These are phyloP conservation scores for Venusia cambrica DNA, from an alignment of 2,888 invertebrate genomes.

Conservation along the genomic window DNA sequence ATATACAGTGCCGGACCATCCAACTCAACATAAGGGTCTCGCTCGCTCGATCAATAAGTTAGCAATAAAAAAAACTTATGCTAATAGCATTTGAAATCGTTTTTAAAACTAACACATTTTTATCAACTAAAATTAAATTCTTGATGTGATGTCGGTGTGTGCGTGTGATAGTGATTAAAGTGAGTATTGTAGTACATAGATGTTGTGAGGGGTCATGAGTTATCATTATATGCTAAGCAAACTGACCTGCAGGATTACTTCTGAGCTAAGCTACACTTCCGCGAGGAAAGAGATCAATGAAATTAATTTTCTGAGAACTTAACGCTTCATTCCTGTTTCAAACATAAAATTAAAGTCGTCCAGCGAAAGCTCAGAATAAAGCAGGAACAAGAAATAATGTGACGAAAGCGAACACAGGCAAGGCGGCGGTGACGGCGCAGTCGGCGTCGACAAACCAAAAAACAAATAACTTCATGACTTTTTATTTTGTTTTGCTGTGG, in stretches of 20 bases:
- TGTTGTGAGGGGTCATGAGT: slow-evolving; percentile 44
- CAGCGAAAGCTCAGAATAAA: slow-evolving; percentile 19
- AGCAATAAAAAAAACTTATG: no score
- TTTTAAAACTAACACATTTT: no score
- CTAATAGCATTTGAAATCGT: no score
- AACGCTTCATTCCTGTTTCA: slow-evolving; percentile 14
- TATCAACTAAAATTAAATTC: no score
- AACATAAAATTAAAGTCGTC: slow-evolving; percentile 18
- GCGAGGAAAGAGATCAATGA: slow-evolving; percentile 41
- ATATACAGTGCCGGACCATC: no score
- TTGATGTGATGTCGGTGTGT: no score
- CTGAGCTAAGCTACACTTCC: no score
- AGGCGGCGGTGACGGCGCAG: no score
- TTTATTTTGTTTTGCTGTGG: slow-evolving; percentile 72
- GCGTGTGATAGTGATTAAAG: no score
- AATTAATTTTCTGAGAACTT: slow-evolving; percentile 29
- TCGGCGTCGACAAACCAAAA: slow-evolving; percentile 49
- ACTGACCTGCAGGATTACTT: slow-evolving; percentile 46
- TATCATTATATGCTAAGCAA: slow-evolving; percentile 58
- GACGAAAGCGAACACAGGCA: slow-evolving; percentile 44
- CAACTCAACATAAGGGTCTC: no score
- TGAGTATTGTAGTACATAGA: no score
- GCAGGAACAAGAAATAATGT: slow-evolving; percentile 39
- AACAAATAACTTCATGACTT: slow-evolving; percentile 63
- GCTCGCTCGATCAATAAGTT: no score